These are phyloP conservation scores for Antheraea mylitta DNA, from an alignment of 1,140 invertebrate genomes.

Conservation along the genomic window DNA sequence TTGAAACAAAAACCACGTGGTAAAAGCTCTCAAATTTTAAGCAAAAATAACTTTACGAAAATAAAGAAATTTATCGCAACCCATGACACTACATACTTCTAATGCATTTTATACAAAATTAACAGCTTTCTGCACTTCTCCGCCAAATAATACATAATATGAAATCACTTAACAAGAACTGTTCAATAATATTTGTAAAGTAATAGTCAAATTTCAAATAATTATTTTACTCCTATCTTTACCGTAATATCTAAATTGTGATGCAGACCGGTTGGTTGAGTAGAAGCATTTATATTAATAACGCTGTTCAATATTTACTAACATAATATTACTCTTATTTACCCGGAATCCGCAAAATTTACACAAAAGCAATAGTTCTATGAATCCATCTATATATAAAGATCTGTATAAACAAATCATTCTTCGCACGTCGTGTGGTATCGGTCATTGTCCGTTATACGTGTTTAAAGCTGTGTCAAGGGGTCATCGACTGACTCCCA, in stretches of 20 bases:
- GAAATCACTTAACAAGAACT: too few species aligned
- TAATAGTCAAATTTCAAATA: too few species aligned
- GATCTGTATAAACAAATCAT: neutral
- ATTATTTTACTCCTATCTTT: neutral
- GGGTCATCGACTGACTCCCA: slow-evolving; percentile 71
- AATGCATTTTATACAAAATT: too few species aligned
- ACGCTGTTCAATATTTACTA: neutral
- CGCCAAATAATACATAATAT: too few species aligned
- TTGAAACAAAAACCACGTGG: too few species aligned
- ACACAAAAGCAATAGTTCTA: neutral
- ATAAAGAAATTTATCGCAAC: too few species aligned
- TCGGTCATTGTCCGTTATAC: slow-evolving; percentile 56
- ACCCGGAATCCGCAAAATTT: neutral
- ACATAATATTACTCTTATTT: neutral
- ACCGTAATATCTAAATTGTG: neutral
- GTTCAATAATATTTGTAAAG: too few species aligned
- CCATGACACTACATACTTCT: too few species aligned
- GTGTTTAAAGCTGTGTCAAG: slow-evolving; percentile 64
- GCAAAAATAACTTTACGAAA: too few species aligned
- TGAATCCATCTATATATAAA: slow-evolving; percentile 1
- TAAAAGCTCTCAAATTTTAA: too few species aligned
- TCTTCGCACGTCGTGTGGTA: slow-evolving; percentile 16
- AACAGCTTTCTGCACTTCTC: too few species aligned
- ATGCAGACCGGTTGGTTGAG: neutral
- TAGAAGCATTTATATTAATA: neutral